Percentiles rank a stretch among this genome's conserved stretches.
phyloP scores from a whole-genome alignment of 1,140 invertebrate species.

The Drosophila chauvacae region DNA sequence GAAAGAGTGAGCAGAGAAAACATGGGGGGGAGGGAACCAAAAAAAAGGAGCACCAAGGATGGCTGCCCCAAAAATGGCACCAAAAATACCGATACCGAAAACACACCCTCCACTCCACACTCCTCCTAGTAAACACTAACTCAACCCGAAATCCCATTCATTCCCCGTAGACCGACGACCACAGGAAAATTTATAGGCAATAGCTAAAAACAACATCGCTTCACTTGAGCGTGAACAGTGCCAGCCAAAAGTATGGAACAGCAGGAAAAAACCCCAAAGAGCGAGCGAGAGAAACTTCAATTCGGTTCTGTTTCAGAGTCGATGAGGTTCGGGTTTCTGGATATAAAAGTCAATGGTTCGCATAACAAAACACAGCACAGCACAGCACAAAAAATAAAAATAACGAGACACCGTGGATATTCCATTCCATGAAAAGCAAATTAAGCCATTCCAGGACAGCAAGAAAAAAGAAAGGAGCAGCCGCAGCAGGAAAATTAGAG shows the following conservation, averaged over 20 bases:
- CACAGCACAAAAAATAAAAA: slow-evolving; percentile 17
- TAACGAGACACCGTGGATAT: slow-evolving; percentile 30
- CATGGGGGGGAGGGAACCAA: neutral
- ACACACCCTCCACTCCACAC: neutral
- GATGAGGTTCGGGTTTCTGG: slow-evolving; percentile 42
- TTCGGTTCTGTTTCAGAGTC: slow-evolving; percentile 25
- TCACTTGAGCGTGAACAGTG: slow-evolving; percentile 80
- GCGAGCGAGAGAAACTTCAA: slow-evolving; percentile 25
- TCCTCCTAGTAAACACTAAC: slow-evolving; percentile 28
- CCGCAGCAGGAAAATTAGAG: slow-evolving; percentile 37
- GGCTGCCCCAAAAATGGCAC: slow-evolving; percentile 53
- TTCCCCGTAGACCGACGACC: slow-evolving; percentile 50
- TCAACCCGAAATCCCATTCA: slow-evolving; percentile 42
- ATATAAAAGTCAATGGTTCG: slow-evolving; percentile 76
- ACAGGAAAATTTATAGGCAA: slow-evolving; percentile 73
- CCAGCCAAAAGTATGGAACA: slow-evolving; percentile 53
- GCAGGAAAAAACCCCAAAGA: neutral
- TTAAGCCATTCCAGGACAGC: slow-evolving; percentile 62
- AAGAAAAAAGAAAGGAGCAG: slow-evolving; percentile 22
- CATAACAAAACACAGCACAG: slow-evolving; percentile 48
- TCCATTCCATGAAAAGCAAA: slow-evolving; percentile 69
- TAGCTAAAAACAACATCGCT: slow-evolving; percentile 74
- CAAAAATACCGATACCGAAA: slow-evolving; percentile 52
- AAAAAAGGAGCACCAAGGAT: slow-evolving; percentile 33
- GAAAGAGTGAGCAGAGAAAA: slow-evolving; percentile 18